Evolutionary conservation across 1,140 invertebrate species (phyloP).

Genomic region (Hermatobates lingyangjiaoensis): DNA sequence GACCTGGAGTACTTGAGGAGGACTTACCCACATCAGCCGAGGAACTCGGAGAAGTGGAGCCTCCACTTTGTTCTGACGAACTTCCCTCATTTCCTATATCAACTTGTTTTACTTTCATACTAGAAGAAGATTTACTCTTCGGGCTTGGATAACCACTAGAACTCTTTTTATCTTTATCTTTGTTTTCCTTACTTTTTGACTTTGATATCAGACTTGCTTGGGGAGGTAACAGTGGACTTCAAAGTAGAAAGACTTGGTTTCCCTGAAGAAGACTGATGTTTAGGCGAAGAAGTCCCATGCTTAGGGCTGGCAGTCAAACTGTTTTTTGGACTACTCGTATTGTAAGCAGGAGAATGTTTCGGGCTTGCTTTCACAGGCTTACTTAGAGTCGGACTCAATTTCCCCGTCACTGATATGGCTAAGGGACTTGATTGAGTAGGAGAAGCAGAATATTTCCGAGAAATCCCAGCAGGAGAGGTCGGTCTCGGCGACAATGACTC

Average conservation of each 20-base stretch:
- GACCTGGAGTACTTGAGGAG: constrained; percentile 27
- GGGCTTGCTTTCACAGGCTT: constrained; percentile 34
- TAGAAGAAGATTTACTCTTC: constrained; percentile 38
- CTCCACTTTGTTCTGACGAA: constrained; percentile 13
- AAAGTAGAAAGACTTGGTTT: constrained; percentile 75
- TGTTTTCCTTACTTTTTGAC: constrained; percentile 30
- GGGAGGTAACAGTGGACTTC: constrained; percentile 54
- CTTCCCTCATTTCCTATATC: constrained; percentile 25
- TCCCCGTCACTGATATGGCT: constrained; percentile 23
- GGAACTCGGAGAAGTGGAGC: constrained; percentile 13
- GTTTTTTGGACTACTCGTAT: constrained; percentile 17
- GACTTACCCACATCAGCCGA: constrained; percentile 11
- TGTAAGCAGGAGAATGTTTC: constrained; percentile 35
- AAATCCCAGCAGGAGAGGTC: constrained; percentile 38
- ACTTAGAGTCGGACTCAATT: constrained; percentile 36
- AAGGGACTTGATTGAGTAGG: constrained; percentile 36
- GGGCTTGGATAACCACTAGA: constrained; percentile 35
- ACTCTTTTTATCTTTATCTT: constrained; percentile 38
- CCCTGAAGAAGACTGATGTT: constrained; percentile 50
- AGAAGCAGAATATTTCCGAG: constrained; percentile 45
- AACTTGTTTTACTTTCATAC: constrained; percentile 43
- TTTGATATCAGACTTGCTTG: constrained; percentile 24
- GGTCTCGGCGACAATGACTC: constrained; percentile 38
- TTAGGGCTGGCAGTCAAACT: constrained; percentile 36
- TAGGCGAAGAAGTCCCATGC: constrained; percentile 50